Base-by-base conservation (phyloP, 2,113 vertebrate genomes). In the Tenebrosternarchus preto region DNA sequence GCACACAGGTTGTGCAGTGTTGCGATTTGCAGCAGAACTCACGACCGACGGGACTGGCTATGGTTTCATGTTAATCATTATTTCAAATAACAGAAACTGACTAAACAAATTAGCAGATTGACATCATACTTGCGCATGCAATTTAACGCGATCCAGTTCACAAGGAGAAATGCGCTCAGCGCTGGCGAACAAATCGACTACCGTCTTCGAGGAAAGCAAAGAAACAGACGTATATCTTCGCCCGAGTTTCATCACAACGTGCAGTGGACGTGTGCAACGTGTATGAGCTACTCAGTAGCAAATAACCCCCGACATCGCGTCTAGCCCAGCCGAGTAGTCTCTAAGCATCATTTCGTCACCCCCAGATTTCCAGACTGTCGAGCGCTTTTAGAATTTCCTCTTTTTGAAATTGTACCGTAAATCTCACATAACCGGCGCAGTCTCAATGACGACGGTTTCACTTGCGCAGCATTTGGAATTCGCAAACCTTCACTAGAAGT, bases 401-500 rank as follows among this genome's bases (percentile, higher is more conserved):
- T 72, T 72, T 78, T 82, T 67, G 61, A 82, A 86, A 84, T 25
- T 39, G 27, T 82, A 85, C 86, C 86, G 86, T 85, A 87, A 75
- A 72, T 31, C 53, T 46, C 55, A 3, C 15, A 80, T 59, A 59
- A 85, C 24, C n/a, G 20, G 79, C 80, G 76, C 76, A 79, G 20
- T 2, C 12, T 0, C 9, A 15, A 2, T 12, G 11, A 9, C 6
- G 39, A 43, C 1, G 39, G 39, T 2, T 43, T 7, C 39, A 43
- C 39, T 43, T 5, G 39, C 39, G 2, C 39, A 43, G 39, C 39
- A 5, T 39, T 39, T 3, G 6, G 11, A 43, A 43, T 43, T 43
- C 39, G 39, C 11, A 5, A 43, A 5, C 39, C 39, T 43, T 9
- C 39, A 8, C 39, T 43, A 9, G 1, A 43, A n/a, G 33, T 36